Evolutionary conservation across 2,113 vertebrate genomes (phyloP).

Genomic region (Percina caprodes): DNA sequence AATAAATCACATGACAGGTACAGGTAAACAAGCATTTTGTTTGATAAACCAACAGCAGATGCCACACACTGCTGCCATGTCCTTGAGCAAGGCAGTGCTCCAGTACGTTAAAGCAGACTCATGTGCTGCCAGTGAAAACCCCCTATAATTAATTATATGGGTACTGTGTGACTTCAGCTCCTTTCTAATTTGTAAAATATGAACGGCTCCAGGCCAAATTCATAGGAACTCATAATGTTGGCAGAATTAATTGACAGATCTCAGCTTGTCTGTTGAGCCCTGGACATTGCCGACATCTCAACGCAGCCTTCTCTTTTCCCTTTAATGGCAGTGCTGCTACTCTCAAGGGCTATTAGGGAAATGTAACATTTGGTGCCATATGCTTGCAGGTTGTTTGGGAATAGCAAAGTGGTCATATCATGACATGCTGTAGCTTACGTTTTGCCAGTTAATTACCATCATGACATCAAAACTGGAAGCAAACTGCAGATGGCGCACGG

Average conservation of each 20-base stretch:
- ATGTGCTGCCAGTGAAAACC: slow-evolving; percentile 24
- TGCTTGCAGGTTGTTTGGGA: slow-evolving; percentile 85
- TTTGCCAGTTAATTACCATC: slow-evolving; percentile 85
- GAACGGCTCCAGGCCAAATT: slow-evolving; percentile 49
- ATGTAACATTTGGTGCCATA: slow-evolving; percentile 86
- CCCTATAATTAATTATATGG: slow-evolving; percentile 49
- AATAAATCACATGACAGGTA: not conserved
- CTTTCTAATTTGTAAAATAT: slow-evolving; percentile 33
- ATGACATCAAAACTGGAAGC: slow-evolving; percentile 80
- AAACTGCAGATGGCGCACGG: slow-evolving; percentile 70
- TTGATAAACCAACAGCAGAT: slow-evolving; percentile 23
- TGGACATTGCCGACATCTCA: slow-evolving; percentile 8
- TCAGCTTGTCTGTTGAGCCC: slow-evolving; percentile 33
- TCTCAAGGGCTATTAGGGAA: slow-evolving; percentile 84
- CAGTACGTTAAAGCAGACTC: not conserved
- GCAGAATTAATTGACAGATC: slow-evolving; percentile 53
- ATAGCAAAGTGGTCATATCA: slow-evolving; percentile 74
- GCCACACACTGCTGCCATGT: slow-evolving; percentile 40
- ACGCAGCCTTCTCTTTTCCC: slow-evolving; percentile 54
- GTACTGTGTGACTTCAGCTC: slow-evolving; percentile 20
- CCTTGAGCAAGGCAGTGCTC: slow-evolving; percentile 67
- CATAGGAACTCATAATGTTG: slow-evolving; percentile 32
- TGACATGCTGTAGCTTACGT: slow-evolving; percentile 79
- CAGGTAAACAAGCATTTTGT: not conserved
- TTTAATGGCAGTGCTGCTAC: slow-evolving; percentile 58